Conservation (phyloP, 1,140 invertebrate genomes). For the Gryllus bimaculatus region DNA sequence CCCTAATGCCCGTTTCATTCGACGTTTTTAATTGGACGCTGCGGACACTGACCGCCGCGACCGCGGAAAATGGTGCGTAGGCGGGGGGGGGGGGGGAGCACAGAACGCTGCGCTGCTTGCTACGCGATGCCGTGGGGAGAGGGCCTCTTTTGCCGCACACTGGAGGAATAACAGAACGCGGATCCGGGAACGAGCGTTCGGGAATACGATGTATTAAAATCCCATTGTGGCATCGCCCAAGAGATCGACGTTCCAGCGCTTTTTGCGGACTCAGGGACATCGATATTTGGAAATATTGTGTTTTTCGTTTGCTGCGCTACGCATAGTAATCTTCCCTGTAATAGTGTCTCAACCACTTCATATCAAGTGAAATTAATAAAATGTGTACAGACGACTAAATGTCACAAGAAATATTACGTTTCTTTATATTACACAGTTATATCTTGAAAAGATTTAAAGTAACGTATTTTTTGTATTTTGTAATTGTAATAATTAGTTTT, state of each 20-base stretch:
- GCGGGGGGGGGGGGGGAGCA: too few relatives aligned
- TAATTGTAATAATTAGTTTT: too few relatives aligned
- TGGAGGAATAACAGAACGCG: not conserved
- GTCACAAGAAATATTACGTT: too few relatives aligned
- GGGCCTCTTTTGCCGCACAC: not conserved
- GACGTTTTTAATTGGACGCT: not conserved
- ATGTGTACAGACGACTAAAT: too few relatives aligned
- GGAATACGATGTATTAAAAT: not conserved
- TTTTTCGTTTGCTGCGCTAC: too few relatives aligned
- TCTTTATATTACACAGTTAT: too few relatives aligned
- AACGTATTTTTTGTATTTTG: too few relatives aligned
- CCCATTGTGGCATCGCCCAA: not conserved
- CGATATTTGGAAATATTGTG: too few relatives aligned
- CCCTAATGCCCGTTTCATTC: not conserved
- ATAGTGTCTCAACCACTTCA: too few relatives aligned
- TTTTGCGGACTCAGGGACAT: not conserved
- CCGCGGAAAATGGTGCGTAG: not conserved
- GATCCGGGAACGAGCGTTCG: not conserved
- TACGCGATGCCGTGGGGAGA: not conserved
- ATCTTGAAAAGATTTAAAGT: too few relatives aligned
- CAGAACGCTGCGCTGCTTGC: not conserved
- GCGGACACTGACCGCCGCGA: not conserved
- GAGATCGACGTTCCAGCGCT: not conserved
- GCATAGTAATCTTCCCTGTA: too few relatives aligned
- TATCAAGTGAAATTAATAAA: too few relatives aligned